Base-by-base conservation (phyloP, 2,888 invertebrate species). In the Thera britannica region DNA sequence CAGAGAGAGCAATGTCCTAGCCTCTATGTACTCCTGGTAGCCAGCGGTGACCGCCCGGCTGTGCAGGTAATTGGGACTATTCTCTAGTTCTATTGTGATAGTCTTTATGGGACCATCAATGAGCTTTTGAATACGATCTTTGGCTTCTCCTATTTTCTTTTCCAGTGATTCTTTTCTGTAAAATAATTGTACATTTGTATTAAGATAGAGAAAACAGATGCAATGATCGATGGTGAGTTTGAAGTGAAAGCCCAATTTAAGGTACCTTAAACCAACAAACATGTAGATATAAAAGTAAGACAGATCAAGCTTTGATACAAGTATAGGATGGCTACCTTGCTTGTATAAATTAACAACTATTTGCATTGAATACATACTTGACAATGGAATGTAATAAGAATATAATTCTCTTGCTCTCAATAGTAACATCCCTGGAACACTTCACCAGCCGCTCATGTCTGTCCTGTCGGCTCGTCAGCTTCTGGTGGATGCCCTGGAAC, bases 11-110 rank as follows among this genome's bases (percentile, higher is more conserved):
- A 98, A 96, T 4, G 97, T 96, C 58, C 96, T 92, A 0, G 98
- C 98, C 89, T 98, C 98, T 63, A 98, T 95, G 78, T 96, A 98
- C 88, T 98, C 98, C 83, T 98, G 97, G 66, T 93, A 88, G 3
- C 93, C 94, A 36, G 88, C 88, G 2, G 92, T 90, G 1, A 93
- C 85, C 0, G 93, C 92, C 36, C 87, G 78, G 1, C 83, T 81
- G 66, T 90, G 90, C 41, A 90, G 76, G 68, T 89, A 96, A 0
- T 95, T 94, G 81, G 98, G 97, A 73, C 95, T 95, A 61, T 95
- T 94, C 44, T 95, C 93, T 35, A 98, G 84, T 85, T 98, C 98
- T 8, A 92, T 77, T 0, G 97, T 97, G 70, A 98, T 95, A n/a
- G 89, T 88, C 75, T 77, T 88, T 2, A 94, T 85, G 0, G 90